Conservation (phyloP, 2,113 vertebrate genomes). For the Calidris pugnax region DNA sequence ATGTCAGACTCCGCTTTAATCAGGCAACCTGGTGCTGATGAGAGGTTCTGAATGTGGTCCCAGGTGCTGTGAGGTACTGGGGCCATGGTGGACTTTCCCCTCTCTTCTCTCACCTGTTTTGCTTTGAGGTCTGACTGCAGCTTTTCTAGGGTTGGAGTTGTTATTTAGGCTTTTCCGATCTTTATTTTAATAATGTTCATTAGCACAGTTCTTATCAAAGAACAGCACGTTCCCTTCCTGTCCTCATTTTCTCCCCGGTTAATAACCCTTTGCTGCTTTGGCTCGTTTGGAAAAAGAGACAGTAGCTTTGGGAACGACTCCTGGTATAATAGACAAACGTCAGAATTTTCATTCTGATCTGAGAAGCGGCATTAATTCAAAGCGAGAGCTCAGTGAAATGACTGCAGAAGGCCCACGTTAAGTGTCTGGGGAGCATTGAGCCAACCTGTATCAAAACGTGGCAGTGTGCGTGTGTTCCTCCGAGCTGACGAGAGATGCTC, state of each 20-base stretch:
- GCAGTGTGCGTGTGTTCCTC: neutral
- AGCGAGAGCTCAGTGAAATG: neutral
- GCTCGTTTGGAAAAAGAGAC: neutral
- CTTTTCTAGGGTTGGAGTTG: neutral
- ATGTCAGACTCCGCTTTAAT: neutral
- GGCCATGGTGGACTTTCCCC: neutral
- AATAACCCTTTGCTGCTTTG: constrained; percentile 7
- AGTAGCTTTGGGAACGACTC: neutral
- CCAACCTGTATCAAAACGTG: neutral
- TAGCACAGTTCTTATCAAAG: constrained; percentile 13
- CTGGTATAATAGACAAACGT: neutral
- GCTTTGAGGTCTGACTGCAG: neutral
- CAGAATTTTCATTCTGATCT: neutral
- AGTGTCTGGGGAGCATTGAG: neutral
- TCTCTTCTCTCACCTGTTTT: neutral
- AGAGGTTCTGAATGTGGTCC: neutral
- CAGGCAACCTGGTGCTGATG: neutral
- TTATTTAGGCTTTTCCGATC: neutral
- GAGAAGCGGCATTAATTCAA: neutral
- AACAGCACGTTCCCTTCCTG: constrained; percentile 7
- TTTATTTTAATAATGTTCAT: constrained; percentile 20
- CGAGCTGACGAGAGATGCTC: neutral
- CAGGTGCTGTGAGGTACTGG: neutral
- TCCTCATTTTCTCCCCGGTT: neutral
- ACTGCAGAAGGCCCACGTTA: neutral